Conservation (phyloP, 2,113 vertebrate genomes). For the Rhineura floridana region DNA sequence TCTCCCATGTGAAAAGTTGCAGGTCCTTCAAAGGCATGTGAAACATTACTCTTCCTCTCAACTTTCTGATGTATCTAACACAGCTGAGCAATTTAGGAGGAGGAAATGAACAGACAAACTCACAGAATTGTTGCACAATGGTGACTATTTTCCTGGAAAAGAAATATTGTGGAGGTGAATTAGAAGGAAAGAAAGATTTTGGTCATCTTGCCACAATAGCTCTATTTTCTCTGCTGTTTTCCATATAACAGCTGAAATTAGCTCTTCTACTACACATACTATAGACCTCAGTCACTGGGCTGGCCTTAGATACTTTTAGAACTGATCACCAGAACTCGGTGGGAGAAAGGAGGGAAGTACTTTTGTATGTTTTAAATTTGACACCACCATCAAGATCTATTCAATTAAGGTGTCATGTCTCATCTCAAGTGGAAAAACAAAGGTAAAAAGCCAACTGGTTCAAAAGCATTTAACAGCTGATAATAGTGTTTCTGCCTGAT, state of each 20-base stretch:
- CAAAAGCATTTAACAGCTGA: constrained; percentile 72
- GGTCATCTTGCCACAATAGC: neutral
- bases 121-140: neutral
- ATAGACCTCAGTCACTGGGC: neutral
- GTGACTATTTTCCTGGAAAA: neutral
- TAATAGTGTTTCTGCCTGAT: constrained; percentile 73
- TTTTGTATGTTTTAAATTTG: constrained; percentile 63
- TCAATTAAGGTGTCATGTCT: constrained; percentile 70
- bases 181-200: neutral
- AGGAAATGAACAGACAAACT: neutral
- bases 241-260: neutral
- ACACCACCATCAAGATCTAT: constrained; percentile 61
- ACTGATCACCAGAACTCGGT: constrained; percentile 33
- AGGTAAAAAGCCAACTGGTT: constrained; percentile 64
- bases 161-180: neutral
- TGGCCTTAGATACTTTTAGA: constrained; percentile 57
- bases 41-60: neutral
- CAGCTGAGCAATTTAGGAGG: neutral
- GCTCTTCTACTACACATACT: accelerated
- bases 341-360: constrained; percentile 51
- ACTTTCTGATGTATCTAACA: neutral
- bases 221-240: neutral
- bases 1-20: neutral
- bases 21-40: neutral
- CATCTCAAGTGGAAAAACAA: constrained; percentile 69